Percentiles rank a stretch among this genome's conserved stretches.
These are phyloP conservation scores for Lysiphlebus fabarum DNA, from an alignment of 1,140 invertebrate genomes.

Conservation along the genomic window DNA sequence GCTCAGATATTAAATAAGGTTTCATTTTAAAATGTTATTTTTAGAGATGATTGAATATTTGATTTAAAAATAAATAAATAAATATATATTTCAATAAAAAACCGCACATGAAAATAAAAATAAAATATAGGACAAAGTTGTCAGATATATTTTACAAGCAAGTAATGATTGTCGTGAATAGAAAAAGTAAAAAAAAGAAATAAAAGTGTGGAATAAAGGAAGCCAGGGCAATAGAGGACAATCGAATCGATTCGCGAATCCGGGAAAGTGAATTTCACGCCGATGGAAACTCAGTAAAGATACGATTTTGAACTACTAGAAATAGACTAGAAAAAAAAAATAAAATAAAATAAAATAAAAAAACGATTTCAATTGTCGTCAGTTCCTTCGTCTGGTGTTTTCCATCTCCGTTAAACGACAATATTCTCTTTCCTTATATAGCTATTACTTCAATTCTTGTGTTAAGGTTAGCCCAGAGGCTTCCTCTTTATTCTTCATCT, in stretches of 20 bases:
- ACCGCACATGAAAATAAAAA: background rate
- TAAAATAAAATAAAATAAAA: too few species aligned
- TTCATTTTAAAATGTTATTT: too few species aligned
- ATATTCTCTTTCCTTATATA: background rate
- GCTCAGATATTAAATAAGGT: too few species aligned
- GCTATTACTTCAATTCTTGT: background rate
- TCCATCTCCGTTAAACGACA: background rate
- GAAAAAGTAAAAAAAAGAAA: slow-evolving; percentile 1
- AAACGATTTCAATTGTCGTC: slow-evolving; percentile 49
- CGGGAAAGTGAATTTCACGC: slow-evolving; percentile 25
- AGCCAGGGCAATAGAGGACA: slow-evolving; percentile 7
- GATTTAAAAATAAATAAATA: too few species aligned
- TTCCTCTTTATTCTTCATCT: slow-evolving; percentile 7
- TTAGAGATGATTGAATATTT: too few species aligned
- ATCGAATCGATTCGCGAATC: slow-evolving; percentile 17
- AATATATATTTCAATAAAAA: background rate
- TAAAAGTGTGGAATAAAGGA: slow-evolving; percentile 5
- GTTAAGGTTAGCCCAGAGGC: background rate
- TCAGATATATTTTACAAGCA: slow-evolving; percentile 11
- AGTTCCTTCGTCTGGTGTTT: slow-evolving; percentile 19
- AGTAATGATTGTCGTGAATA: slow-evolving; percentile 9
- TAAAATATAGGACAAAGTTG: background rate
- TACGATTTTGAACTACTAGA: slow-evolving; percentile 24
- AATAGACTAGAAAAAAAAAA: slow-evolving; percentile 20
- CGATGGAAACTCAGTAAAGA: slow-evolving; percentile 23